Conservation (phyloP, 2,888 invertebrate species). For the Synergus gifuensis region DNA sequence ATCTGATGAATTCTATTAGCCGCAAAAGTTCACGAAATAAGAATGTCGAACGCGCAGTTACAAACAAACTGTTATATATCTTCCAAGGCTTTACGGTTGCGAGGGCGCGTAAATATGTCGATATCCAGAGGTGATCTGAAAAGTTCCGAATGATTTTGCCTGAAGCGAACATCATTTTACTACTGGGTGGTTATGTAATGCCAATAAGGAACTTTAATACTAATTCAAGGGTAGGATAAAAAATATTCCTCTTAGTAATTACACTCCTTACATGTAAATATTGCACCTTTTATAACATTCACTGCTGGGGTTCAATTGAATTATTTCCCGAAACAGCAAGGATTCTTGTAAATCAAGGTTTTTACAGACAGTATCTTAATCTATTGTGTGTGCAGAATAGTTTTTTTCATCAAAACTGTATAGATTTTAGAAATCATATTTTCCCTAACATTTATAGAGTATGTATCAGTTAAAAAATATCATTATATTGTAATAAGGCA, state of each 20-base stretch:
- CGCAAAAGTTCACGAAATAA: too few relatives aligned
- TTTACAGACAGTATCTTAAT: too few relatives aligned
- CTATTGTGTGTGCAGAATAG: too few relatives aligned
- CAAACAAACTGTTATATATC: neutral
- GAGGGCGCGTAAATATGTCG: neutral
- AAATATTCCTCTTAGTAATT: neutral
- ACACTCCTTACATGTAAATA: neutral
- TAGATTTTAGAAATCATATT: too few relatives aligned
- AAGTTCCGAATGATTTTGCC: neutral
- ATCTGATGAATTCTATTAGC: too few relatives aligned
- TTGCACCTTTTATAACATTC: neutral
- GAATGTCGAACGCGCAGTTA: neutral
- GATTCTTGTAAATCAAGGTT: neutral
- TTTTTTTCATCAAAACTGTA: too few relatives aligned
- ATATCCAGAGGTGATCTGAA: conserved; percentile 3
- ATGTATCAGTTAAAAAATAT: too few relatives aligned
- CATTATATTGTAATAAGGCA: too few relatives aligned
- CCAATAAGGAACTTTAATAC: conserved; percentile 71
- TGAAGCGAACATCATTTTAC: conserved; percentile 27
- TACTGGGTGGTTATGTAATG: conserved; percentile 71
- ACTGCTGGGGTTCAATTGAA: neutral
- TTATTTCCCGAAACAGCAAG: neutral
- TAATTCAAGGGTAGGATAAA: conserved; percentile 60
- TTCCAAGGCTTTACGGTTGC: neutral
- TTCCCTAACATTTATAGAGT: too few relatives aligned